Conservation (phyloP, 2,113 vertebrate genomes). For the Callospermophilus lateralis region DNA sequence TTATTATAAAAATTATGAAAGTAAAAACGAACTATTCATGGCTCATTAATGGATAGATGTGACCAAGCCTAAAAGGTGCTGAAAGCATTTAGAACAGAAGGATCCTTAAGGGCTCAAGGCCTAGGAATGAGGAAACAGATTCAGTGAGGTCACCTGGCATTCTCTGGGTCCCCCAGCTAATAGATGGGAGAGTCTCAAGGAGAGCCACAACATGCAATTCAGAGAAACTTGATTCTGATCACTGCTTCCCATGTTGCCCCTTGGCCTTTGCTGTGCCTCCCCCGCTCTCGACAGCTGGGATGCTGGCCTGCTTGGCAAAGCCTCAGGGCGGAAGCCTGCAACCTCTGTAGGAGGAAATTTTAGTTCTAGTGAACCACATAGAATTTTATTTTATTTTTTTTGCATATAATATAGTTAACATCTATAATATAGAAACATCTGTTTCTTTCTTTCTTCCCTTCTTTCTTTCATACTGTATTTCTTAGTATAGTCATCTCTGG, state of each 20-base stretch:
- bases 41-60: background rate
- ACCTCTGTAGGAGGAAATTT: background rate
- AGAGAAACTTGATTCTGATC: background rate
- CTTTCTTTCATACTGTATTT: background rate
- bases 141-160: background rate
- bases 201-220: background rate
- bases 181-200: background rate
- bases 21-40: background rate
- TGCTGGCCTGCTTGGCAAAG: background rate
- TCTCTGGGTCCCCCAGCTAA: background rate
- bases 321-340: background rate
- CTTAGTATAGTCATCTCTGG: background rate
- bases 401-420: background rate
- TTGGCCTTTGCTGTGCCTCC: background rate
- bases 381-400: background rate
- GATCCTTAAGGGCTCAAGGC: background rate
- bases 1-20: slow-evolving; percentile 13
- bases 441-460: background rate
- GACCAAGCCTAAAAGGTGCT: background rate
- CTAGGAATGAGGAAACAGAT: background rate
- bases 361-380: background rate
- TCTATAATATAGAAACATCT: too few relatives aligned
- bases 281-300: background rate
- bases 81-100: background rate
- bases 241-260: background rate